A percentile compares a stretch with the other conserved stretches of the same genome.
These are phyloP conservation scores for Ooceraea biroi DNA, from an alignment of 1,140 invertebrate genomes.

Conservation along the genomic window DNA sequence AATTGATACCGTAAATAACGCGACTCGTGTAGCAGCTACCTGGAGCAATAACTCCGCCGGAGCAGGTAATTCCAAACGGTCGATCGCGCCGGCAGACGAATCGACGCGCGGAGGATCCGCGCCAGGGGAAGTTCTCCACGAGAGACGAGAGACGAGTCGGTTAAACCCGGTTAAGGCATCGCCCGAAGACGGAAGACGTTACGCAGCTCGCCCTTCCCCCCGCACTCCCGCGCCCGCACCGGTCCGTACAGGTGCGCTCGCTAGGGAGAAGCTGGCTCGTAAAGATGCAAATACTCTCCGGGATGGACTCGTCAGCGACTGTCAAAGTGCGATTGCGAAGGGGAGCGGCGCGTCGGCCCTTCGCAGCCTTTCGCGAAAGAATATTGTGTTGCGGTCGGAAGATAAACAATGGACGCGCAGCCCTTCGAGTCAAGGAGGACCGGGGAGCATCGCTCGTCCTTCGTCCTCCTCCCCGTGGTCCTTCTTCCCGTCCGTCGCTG, in stretches of 20 bases:
- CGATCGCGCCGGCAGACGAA: no score
- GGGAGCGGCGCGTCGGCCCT: conserved; percentile 59
- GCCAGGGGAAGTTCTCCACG: background rate
- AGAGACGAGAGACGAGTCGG: conserved; percentile 11
- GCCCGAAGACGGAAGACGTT: conserved; percentile 71
- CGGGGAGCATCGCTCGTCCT: conserved; percentile 32
- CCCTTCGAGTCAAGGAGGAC: conserved; percentile 56
- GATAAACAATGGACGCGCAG: conserved; percentile 74
- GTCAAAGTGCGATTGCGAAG: conserved; percentile 81
- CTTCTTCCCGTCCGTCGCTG: conserved; percentile 25
- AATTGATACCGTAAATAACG: no score
- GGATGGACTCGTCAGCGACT: conserved; percentile 82
- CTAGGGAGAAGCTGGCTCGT: conserved; percentile 74
- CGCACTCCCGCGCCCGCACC: background rate
- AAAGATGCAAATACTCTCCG: conserved; percentile 82
- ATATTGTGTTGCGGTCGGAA: conserved; percentile 76
- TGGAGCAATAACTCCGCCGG: no score
- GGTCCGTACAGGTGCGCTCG: conserved; percentile 78
- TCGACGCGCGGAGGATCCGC: background rate
- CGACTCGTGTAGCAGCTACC: no score
- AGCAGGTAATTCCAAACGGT: no score
- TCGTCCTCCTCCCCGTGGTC: conserved; percentile 14
- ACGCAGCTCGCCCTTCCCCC: conserved; percentile 44
- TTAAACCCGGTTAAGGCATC: conserved; percentile 69
- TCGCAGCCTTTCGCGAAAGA: conserved; percentile 68